Percentiles rank a stretch among this genome's conserved stretches.
phyloP scores from a whole-genome alignment of 1,140 invertebrate genomes.

The Chironomus striatipennis region DNA sequence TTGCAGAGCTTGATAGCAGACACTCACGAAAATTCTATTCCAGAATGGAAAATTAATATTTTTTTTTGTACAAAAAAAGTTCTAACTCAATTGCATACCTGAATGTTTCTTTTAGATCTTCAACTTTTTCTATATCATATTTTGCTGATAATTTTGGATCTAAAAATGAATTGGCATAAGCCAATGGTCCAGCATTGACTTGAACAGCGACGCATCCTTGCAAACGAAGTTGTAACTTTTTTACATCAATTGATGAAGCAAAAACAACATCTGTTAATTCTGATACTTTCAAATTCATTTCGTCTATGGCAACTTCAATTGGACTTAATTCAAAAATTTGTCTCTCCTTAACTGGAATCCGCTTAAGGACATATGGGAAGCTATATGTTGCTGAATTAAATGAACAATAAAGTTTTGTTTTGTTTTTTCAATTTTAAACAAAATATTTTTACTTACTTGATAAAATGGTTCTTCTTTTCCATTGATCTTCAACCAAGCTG shows the following conservation, averaged over 20 bases:
- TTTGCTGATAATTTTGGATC: constrained; percentile 56
- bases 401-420: neutral
- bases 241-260: constrained; percentile 69
- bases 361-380: constrained; percentile 88
- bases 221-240: constrained; percentile 79
- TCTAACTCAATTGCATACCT: no score
- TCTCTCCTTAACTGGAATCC: constrained; percentile 65
- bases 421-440: constrained; percentile 24
- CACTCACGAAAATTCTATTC: constrained; percentile 72
- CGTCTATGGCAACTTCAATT: constrained; percentile 89
- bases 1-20: constrained; percentile 78
- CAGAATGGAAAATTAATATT: neutral
- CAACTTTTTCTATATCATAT: constrained; percentile 73
- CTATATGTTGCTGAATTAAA: constrained; percentile 59
- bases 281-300: constrained; percentile 76
- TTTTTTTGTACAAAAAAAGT: no score
- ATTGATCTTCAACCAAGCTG: constrained; percentile 70
- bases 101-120: constrained; percentile 76
- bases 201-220: constrained; percentile 87
- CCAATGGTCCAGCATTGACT: constrained; percentile 90
- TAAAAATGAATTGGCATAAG: constrained; percentile 85
- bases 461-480: constrained; percentile 77
- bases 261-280: constrained; percentile 80
- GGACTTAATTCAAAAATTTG: constrained; percentile 73
- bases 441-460: constrained; percentile 49